Base-by-base conservation (phyloP, 2,797 vertebrate species). In the Eleutherodactylus coqui region DNA sequence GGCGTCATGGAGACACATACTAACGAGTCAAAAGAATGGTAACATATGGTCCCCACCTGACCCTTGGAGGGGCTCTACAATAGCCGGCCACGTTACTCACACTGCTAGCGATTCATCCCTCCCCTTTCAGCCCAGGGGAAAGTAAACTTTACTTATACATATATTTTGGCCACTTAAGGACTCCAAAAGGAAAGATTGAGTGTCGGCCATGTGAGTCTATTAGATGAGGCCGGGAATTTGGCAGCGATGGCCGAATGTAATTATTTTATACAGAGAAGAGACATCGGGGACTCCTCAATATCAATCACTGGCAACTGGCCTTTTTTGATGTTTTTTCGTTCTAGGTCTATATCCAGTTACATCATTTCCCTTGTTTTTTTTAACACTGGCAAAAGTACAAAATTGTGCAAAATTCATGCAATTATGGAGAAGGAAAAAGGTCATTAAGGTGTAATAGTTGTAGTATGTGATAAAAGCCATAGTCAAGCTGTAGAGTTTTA, bases 21-120 rank as follows among this genome's bases (percentile, higher is more conserved):
- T 87, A 92, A 95, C 95, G 92, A 96, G 93, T 91, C 90, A 69
- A 85, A 89, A 95, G 96, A 97, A 97, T 95, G 96, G 96, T 96
- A 96, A 97, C 96, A 97, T 98, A 96, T 97, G 97, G 96, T 96
- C 95, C 87, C 86, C 94, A 92, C 94, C 94, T 97, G 96, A 96
- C 92, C 95, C 89, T 89, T 90, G 92, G 91, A 88, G 90, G 90
- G 93, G 94, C 93, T 92, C 94, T 93, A 94, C 96, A 94, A 94
- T 92, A 93, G 95, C 88, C 76, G 58, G 91, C 93, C 93, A 92
- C 93, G 90, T 93, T 91, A 92, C 91, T 91, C 81, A 32, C 67
- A 87, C 51, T 77, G 75, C 75, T 14, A 38, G 27, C 24, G 41
- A 53, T 93, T 96, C 94, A 95, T 93, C 92, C 84, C 88, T 90